Base-by-base conservation (phyloP, 1,140 invertebrate species). In the Drosophila triauraria region DNA sequence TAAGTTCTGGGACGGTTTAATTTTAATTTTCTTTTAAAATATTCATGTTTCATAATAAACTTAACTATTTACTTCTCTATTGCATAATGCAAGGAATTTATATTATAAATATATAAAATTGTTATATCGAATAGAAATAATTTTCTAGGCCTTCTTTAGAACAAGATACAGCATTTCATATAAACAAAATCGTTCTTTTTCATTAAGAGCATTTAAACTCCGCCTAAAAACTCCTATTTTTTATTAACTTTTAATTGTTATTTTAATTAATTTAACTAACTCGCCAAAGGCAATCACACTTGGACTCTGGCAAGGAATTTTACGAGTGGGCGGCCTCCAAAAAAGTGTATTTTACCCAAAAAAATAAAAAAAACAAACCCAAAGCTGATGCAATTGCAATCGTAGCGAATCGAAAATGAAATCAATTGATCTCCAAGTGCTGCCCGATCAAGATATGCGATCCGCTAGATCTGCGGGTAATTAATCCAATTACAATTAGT, bases 401-500 rank as follows among this genome's bases (percentile, higher is more conserved):
- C 48, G 62, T 10, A 67, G 23, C 54, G 15, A 27, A 54, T 54
- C 53, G 20, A 40, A 38, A 54, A 40, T n/a, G 3, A 54, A 68
- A 54, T 68, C 47, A 15, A 57, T 78, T 59, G 63, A 48, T 32
- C 47, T 42, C 20, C 32, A 30, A n/a, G 35, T 57, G 35, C 25
- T 53, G 30, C 57, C 25, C 59, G 13, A 17, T n/a, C 32, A 53
- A 71, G 57, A 64, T 71, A 58, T 48, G 12, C 61, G 61, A 38
- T 75, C 44, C 40, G 13, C 67, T 54, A 87, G 77, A 75, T 75
- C 44, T 67, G 51, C 13, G 13, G 42, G 63, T 70, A 88, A 86
- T 86, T 88, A 86, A 86, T 80, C 67, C 76, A 80, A 74, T 69
- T 80, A 74, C 67, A 88, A 75, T 86, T 76, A 82, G 71, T 48